A percentile compares a stretch with the other conserved stretches of the same genome.
These are phyloP conservation scores for Sussaba pulchella DNA, from an alignment of 2,888 invertebrate species.

Conservation along the genomic window DNA sequence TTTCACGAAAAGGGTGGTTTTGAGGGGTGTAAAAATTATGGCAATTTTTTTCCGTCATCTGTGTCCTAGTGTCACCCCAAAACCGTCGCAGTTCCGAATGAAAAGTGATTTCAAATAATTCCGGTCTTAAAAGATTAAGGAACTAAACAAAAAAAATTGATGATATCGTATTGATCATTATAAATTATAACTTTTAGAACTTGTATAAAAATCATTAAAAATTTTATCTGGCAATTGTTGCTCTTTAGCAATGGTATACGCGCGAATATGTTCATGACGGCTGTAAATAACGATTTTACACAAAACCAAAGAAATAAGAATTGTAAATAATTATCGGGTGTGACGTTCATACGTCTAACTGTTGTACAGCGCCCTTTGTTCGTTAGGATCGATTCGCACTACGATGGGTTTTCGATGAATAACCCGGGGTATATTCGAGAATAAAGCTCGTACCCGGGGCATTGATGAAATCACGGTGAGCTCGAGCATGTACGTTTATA, in stretches of 20 bases:
- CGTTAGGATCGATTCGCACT: constrained; percentile 29
- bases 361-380: constrained; percentile 39
- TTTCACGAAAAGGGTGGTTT: too few relatives aligned
- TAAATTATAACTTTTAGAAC: too few relatives aligned
- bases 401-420: constrained; percentile 51
- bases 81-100: too few relatives aligned
- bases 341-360: constrained; percentile 21
- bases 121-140: too few relatives aligned
- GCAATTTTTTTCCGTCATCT: too few relatives aligned
- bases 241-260: not conserved
- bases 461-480: not conserved
- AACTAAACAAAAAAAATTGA: too few relatives aligned
- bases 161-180: too few relatives aligned
- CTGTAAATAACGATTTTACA: not conserved
- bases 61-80: too few relatives aligned
- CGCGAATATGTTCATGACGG: not conserved
- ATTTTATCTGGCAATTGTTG: not conserved
- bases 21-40: too few relatives aligned
- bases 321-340: constrained; percentile 36
- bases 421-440: constrained; percentile 48
- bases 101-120: too few relatives aligned
- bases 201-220: not conserved
- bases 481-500: constrained; percentile 22
- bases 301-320: not conserved
- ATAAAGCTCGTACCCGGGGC: constrained; percentile 48